Base-by-base conservation (phyloP, 2,797 vertebrate genomes). In the Chanos chanos region DNA sequence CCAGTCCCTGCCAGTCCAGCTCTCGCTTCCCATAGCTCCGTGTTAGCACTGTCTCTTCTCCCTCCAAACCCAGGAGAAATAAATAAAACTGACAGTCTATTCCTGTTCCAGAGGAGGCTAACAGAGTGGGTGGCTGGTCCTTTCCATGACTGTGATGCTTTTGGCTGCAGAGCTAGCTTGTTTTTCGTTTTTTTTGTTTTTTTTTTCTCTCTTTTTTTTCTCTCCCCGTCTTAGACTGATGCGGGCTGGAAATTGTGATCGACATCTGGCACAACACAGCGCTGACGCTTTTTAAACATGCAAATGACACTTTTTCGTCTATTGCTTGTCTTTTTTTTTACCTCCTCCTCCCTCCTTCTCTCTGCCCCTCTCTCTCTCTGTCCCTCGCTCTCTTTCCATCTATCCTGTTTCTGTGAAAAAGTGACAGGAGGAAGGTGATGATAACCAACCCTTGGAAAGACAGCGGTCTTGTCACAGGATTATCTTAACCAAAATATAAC, bases 81-180 rank as follows among this genome's bases (percentile, higher is more conserved):
- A 81, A 81, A 74, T 76, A 57, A 70, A 82, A 74, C 64, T 86
- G 82, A 86, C 80, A 75, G 80, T 77, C 58, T 60, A 80, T 80
- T 84, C 80, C 74, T 58, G 69, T 71, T 66, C 34, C 49, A 54
- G 58, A 61, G 58, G 47, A 45, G 51, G 43, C n/a, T n/a, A n/a
- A 37, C 5, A 39, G n/a, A 60, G 31, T 37, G 40, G 55, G 40
- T 45, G 39, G 31, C 55, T 53, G 66, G 64, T 59, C 59, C 59
- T 66, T n/a, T n/a, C n/a, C n/a, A n/a, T n/a, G n/a, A n/a, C n/a
- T n/a, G n/a, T n/a, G n/a, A n/a, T n/a, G n/a, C n/a, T n/a, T n/a
- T n/a, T n/a, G n/a, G n/a, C n/a, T n/a, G n/a, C n/a, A n/a, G n/a
- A n/a, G n/a, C n/a, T n/a, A n/a, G n/a, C n/a, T n/a, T n/a, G n/a